Evolutionary conservation across 1,140 invertebrate species (phyloP).

Genomic region (Centruroides sculpturatus): DNA sequence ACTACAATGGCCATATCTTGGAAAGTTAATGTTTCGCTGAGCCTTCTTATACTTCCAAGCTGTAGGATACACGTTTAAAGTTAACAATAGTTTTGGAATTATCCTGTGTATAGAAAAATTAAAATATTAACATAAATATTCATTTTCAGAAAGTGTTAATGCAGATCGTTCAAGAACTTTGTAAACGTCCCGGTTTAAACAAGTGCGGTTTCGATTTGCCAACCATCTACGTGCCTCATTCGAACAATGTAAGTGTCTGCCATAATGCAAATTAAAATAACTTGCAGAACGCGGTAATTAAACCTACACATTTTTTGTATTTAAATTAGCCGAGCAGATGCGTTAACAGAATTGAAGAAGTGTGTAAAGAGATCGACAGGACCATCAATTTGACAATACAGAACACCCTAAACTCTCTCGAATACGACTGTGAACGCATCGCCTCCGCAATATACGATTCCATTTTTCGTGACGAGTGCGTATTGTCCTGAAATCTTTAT

Average conservation of each 20-base stretch:
- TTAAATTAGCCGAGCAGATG: constrained; percentile 30
- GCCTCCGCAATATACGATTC: constrained; percentile 30
- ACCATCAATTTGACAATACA: constrained; percentile 45
- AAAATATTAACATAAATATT: background rate
- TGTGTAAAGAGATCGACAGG: constrained; percentile 41
- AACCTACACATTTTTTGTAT: no score
- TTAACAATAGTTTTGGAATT: background rate
- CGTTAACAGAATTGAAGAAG: constrained; percentile 45
- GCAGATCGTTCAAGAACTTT: constrained; percentile 49
- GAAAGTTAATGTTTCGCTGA: no score
- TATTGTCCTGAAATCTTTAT: background rate
- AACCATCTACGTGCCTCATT: constrained; percentile 42
- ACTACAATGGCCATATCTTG: no score
- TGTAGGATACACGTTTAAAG: no score
- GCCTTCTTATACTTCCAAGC: no score
- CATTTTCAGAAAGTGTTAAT: constrained; percentile 40
- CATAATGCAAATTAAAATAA: no score
- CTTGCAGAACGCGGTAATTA: no score
- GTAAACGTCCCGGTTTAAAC: constrained; percentile 43
- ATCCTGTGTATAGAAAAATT: background rate
- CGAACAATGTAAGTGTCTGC: constrained; percentile 27
- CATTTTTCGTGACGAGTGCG: constrained; percentile 32
- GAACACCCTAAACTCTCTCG: constrained; percentile 42
- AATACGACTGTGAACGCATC: constrained; percentile 39
- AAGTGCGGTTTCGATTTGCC: constrained; percentile 46